Percentiles rank a stretch among this genome's conserved stretches.
phyloP scores from a whole-genome alignment of 2,888 invertebrate species.

The Cinara cedri region DNA sequence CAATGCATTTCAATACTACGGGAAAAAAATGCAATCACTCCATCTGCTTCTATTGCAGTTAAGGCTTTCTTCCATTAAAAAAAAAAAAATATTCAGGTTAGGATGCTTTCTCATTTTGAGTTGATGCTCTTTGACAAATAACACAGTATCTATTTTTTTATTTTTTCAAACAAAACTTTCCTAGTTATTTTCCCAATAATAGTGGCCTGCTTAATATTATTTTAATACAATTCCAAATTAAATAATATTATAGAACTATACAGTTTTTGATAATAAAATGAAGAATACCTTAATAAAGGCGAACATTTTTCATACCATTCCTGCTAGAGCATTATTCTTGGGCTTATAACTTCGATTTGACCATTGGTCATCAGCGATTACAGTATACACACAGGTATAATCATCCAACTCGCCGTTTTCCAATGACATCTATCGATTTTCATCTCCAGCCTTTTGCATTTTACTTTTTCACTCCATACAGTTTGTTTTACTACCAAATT shows the following conservation, averaged over 20 bases:
- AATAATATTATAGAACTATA: neutral
- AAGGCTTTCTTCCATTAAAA: constrained; percentile 62
- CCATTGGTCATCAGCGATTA: constrained; percentile 8
- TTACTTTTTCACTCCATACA: too few species aligned
- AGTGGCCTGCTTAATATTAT: neutral
- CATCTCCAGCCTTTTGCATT: too few species aligned
- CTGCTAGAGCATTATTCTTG: neutral
- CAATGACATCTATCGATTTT: too few species aligned
- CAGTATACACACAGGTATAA: too few species aligned
- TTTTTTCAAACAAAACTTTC: too few species aligned
- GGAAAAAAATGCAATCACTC: constrained; percentile 9
- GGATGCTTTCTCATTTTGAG: constrained; percentile 55
- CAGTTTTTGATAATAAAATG: too few species aligned
- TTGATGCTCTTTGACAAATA: constrained; percentile 60
- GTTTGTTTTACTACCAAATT: too few species aligned
- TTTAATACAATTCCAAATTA: neutral
- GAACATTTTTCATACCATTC: neutral
- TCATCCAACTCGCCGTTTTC: too few species aligned
- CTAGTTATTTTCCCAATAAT: constrained; percentile 2
- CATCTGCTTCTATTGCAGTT: constrained; percentile 48
- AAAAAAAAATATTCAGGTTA: constrained; percentile 61
- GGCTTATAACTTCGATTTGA: neutral
- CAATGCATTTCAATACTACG: constrained; percentile 11
- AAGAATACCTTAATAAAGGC: neutral
- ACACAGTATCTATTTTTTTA: too few species aligned